Conservation (phyloP, 2,797 vertebrate species). For the Gymnopithys bicolor region DNA sequence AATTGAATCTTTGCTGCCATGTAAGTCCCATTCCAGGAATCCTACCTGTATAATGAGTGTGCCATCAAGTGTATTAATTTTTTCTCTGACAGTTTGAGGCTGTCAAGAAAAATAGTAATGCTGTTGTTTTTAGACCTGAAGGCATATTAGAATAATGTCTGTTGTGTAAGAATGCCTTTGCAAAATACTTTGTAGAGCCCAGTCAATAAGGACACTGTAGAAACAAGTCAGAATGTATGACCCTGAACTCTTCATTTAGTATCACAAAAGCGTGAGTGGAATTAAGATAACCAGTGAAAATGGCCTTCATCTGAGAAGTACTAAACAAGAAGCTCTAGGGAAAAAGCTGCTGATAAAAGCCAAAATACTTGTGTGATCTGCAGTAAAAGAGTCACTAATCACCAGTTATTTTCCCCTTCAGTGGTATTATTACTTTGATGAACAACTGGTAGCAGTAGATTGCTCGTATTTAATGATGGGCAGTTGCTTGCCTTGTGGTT, state of each 20-base stretch:
- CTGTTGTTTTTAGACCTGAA: neutral
- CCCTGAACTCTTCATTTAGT: neutral
- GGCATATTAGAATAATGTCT: neutral
- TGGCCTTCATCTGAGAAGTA: neutral
- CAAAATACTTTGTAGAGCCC: neutral
- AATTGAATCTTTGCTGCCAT: neutral
- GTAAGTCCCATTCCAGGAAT: neutral
- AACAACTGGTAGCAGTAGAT: neutral
- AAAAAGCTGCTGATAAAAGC: neutral
- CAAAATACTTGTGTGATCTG: neutral
- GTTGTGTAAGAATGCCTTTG: neutral
- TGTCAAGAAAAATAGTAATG: neutral
- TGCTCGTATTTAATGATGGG: neutral
- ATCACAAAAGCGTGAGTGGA: neutral
- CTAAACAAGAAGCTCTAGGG: neutral
- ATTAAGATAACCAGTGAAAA: neutral
- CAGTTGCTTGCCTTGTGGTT: neutral
- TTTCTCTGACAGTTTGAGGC: neutral
- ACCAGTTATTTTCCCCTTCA: neutral
- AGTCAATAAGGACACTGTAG: neutral
- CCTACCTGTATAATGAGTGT: neutral
- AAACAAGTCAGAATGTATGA: neutral
- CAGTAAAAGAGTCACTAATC: neutral
- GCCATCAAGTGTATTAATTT: neutral
- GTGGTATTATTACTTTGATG: neutral